Percentiles rank a stretch among this genome's conserved stretches.
These are phyloP conservation scores for Melangyna quadrimaculata DNA, from an alignment of 2,888 invertebrate genomes.

Conservation along the genomic window DNA sequence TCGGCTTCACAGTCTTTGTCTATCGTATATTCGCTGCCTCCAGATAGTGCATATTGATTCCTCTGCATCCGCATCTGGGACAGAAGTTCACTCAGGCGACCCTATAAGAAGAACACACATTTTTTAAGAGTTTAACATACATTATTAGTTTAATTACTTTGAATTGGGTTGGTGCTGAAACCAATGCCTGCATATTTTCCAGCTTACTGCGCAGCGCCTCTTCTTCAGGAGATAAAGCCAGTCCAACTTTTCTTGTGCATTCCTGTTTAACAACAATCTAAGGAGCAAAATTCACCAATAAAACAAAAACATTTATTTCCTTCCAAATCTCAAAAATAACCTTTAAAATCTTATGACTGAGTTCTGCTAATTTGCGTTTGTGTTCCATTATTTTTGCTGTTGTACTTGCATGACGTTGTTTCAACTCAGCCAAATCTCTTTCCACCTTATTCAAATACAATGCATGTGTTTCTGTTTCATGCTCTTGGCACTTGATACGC, in stretches of 20 bases:
- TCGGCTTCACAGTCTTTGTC: slow-evolving; percentile 88
- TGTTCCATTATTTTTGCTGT: slow-evolving; percentile 91
- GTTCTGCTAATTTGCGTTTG: slow-evolving; percentile 89
- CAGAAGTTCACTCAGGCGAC: slow-evolving; percentile 93
- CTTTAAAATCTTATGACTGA: slow-evolving; percentile 92
- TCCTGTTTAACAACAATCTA: slow-evolving; percentile 94
- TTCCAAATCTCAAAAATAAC: slow-evolving; percentile 80
- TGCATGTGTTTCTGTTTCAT: slow-evolving; percentile 91
- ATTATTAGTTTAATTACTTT: slow-evolving; percentile 83
- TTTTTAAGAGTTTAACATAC: not conserved
- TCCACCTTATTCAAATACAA: slow-evolving; percentile 90
- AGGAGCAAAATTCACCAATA: slow-evolving; percentile 62
- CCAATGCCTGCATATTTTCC: slow-evolving; percentile 92
- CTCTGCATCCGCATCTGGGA: slow-evolving; percentile 91
- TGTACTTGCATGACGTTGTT: slow-evolving; percentile 90
- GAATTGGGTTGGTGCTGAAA: slow-evolving; percentile 95
- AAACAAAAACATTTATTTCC: not conserved
- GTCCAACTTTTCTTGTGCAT: slow-evolving; percentile 92
- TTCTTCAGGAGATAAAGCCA: slow-evolving; percentile 93
- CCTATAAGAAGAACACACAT: slow-evolving; percentile 81
- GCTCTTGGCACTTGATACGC: slow-evolving; percentile 91
- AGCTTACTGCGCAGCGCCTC: slow-evolving; percentile 93
- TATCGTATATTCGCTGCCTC: slow-evolving; percentile 88
- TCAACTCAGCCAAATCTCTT: slow-evolving; percentile 88
- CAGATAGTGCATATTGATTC: slow-evolving; percentile 83